Conservation (phyloP, 2,888 invertebrate genomes). For the Tineola bisselliella region DNA sequence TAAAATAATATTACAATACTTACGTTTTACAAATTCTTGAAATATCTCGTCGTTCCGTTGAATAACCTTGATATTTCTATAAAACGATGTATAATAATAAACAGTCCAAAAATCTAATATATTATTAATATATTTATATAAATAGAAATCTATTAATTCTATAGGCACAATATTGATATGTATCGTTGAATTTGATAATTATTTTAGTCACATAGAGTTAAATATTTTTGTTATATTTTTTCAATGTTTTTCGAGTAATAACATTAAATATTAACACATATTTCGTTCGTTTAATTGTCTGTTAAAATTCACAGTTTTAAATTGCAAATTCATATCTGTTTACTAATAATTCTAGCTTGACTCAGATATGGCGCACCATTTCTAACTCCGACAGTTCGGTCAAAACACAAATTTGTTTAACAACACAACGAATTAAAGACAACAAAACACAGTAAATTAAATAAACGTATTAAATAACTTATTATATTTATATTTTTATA, state of each 20-base stretch:
- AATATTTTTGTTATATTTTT: neutral
- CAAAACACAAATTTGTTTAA: neutral
- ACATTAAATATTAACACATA: neutral
- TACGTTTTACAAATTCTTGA: conserved; percentile 6
- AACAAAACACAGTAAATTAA: neutral
- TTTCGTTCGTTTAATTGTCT: neutral
- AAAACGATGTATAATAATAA: neutral
- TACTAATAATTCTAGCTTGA: neutral
- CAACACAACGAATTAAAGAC: neutral
- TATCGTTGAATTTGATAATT: conserved; percentile 26
- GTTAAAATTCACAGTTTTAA: neutral
- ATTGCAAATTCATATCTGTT: neutral
- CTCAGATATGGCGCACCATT: conserved; percentile 4
- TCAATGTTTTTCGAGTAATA: neutral
- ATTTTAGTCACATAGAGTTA: neutral
- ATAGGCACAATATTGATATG: conserved; percentile 64
- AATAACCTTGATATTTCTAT: neutral
- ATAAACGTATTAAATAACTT: neutral
- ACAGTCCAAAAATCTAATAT: neutral
- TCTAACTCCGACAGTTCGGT: neutral
- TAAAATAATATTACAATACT: conserved; percentile 3
- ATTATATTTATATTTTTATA: neutral
- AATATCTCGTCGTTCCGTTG: neutral
- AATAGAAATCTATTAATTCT: conserved; percentile 30
- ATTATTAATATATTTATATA: conserved; percentile 17